A percentile compares a stretch with the other conserved stretches of the same genome.
phyloP scores from a whole-genome alignment of 53 echinoderm and acorn worm species.

The Henricia sp. region DNA sequence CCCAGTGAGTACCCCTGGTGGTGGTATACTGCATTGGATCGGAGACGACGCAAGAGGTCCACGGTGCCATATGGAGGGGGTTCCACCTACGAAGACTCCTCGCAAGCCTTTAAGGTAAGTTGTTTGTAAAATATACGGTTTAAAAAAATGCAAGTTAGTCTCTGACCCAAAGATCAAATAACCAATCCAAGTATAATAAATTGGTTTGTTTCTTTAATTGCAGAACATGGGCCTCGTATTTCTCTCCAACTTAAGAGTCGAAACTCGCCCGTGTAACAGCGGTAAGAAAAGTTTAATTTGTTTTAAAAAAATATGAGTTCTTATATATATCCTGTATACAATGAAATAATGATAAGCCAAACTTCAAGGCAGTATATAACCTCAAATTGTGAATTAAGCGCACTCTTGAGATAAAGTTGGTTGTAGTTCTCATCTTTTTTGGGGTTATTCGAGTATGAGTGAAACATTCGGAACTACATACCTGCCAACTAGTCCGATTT shows the following conservation, averaged over 20 bases:
- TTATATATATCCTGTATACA: no score
- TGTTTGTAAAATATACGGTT: no score
- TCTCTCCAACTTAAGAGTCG: slow-evolving; percentile 56
- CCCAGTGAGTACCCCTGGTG: slow-evolving; percentile 56
- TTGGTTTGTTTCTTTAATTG: neutral
- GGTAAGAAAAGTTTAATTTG: slow-evolving; percentile 35
- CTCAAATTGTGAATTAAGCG: no score
- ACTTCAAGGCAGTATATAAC: no score
- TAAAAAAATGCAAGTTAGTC: neutral
- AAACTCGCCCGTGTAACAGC: slow-evolving; percentile 70
- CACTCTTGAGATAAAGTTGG: no score
- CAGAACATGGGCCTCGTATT: slow-evolving; percentile 70
- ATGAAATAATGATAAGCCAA: no score
- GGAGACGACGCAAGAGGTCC: slow-evolving; percentile 28
- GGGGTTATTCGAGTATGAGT: no score
- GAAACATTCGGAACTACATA: no score
- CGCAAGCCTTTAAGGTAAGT: slow-evolving; percentile 76
- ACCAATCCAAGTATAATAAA: neutral
- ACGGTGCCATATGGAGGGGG: slow-evolving; percentile 15
- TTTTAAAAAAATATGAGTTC: no score
- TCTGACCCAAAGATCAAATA: neutral
- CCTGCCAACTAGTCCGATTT: no score
- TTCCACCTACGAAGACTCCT: slow-evolving; percentile 72
- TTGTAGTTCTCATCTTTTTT: neutral
- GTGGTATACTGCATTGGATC: slow-evolving; percentile 24